Conservation (phyloP, 2,113 vertebrate genomes). For the Psittacara wagleri region DNA sequence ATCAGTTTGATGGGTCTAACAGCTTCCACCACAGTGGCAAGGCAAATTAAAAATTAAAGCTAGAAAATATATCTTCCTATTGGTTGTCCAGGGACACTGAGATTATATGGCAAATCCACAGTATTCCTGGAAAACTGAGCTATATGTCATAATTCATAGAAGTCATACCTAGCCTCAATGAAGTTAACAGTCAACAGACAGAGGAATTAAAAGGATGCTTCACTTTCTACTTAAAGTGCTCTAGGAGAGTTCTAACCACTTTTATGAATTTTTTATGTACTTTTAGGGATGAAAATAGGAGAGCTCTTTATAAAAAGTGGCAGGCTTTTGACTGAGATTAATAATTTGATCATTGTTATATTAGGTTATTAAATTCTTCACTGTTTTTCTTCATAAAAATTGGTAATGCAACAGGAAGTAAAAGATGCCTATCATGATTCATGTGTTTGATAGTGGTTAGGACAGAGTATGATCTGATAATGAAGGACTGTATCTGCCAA, state of each 20-base stretch:
- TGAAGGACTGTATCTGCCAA: neutral
- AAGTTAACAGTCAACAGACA: neutral
- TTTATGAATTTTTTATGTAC: neutral
- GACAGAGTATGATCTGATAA: neutral
- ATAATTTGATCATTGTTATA: neutral
- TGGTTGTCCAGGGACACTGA: neutral
- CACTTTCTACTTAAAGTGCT: neutral
- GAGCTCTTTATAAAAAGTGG: neutral
- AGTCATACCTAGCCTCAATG: neutral
- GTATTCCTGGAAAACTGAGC: neutral
- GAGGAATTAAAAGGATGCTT: neutral
- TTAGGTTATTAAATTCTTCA: neutral
- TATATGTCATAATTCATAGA: neutral
- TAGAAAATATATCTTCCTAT: neutral
- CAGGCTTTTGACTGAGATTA: neutral
- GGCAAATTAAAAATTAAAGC: neutral
- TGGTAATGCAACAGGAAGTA: neutral
- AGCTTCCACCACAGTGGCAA: neutral
- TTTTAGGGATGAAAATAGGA: neutral
- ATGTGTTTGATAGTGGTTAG: neutral
- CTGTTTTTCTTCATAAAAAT: neutral
- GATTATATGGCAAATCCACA: neutral
- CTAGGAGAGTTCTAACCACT: neutral
- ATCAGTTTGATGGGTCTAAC: neutral
- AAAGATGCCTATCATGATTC: neutral